Base-by-base conservation (phyloP, 2,113 vertebrate genomes). In the Carettochelys insculpta region DNA sequence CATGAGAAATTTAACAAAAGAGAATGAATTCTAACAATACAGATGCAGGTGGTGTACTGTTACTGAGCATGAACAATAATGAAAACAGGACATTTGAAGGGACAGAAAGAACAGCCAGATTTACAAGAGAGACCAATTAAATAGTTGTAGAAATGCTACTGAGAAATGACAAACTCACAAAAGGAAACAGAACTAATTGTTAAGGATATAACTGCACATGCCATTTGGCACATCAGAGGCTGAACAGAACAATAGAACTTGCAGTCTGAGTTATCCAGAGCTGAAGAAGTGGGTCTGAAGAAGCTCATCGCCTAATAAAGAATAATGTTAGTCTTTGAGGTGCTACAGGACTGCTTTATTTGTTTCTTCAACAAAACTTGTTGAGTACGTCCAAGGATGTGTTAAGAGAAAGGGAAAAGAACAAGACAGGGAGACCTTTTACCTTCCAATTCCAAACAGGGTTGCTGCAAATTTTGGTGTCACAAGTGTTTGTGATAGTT, bases 121-220 rank as follows among this genome's bases (percentile, higher is more conserved):
- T 85, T 34, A 31, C 38, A 90, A 80, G 31, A 16, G 83, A 88
- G 43, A 93, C 77, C 47, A 85, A 50, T 90, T 89, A 96, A 93
- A 93, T 83, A 43, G 80, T 91, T 43, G 45, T 51, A 82, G 52
- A 47, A 96, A 87, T 52, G 48, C 82, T 90, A 86, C 82, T 87
- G 80, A 58, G 85, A 85, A 95, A 87, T 80, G 45, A 65, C 56
- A 91, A 82, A 76, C 38, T 77, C 56, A 5, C 61, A 77, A 47
- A 68, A 77, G 87, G 86, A 96, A 96, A 82, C 89, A 71, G 54
- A 94, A 82, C 77, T 82, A 77, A 54, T 31, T 94, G 56, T 92
- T 45, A 82, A 93, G 88, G 77, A 95, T 92, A 94, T 94, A 93
- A 25, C 87, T 61, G 86, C 25, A 19, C 77, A 85, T 65, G 84